Conservation (phyloP, 1,140 invertebrate genomes). For the Anadara kagoshimensis region DNA sequence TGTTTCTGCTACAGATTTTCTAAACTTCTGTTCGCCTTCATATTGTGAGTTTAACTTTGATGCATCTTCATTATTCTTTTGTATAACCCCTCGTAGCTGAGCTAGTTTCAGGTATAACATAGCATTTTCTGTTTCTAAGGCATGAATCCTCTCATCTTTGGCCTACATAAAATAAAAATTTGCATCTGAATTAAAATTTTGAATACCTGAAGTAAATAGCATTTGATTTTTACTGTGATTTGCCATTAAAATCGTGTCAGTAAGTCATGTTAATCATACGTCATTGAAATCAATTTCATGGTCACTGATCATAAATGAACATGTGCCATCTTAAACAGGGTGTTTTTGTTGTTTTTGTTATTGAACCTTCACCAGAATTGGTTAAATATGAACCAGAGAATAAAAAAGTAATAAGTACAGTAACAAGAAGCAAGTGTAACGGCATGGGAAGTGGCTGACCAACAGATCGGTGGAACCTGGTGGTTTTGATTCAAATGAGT, state of each 20-base stretch:
- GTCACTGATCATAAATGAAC: not conserved
- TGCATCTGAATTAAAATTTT: too few species aligned
- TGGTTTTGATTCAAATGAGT: too few species aligned
- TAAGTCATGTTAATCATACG: too few species aligned
- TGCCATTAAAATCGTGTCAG: not conserved
- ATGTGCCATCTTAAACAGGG: too few species aligned
- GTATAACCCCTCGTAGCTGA: constrained; percentile 58
- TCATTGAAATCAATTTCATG: not conserved
- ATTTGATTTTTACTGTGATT: not conserved
- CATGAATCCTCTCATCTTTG: constrained; percentile 63
- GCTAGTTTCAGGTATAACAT: constrained; percentile 69
- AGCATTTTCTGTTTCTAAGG: constrained; percentile 69
- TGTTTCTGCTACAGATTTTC: constrained; percentile 43
- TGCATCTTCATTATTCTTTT: constrained; percentile 46
- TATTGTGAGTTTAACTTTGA: constrained; percentile 38
- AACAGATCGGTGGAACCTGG: too few species aligned
- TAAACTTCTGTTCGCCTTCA: constrained; percentile 51
- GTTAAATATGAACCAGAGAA: too few species aligned
- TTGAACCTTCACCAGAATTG: too few species aligned
- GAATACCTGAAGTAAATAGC: not conserved
- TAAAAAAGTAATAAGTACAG: too few species aligned
- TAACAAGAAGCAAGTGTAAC: too few species aligned
- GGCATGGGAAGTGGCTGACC: too few species aligned
- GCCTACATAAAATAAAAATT: constrained; percentile 50
- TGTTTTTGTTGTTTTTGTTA: too few species aligned